Evolutionary conservation across 2,797 vertebrate species (phyloP).

Genomic region (Xerus rutilus): DNA sequence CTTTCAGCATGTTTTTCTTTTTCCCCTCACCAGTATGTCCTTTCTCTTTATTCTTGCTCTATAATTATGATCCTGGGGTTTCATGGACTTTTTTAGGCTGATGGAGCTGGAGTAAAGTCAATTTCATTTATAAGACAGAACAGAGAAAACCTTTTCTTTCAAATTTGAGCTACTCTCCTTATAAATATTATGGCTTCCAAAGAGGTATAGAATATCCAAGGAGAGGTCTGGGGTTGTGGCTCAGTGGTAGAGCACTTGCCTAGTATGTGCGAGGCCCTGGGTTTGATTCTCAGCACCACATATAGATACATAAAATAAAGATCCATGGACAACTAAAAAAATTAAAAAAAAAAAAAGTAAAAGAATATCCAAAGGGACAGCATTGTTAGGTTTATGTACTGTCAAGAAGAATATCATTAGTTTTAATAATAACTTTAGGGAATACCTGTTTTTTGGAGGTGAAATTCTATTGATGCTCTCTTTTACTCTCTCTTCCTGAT

Average conservation of each 20-base stretch:
- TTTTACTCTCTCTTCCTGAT: neutral
- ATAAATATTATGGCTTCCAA: neutral
- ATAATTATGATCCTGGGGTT: neutral
- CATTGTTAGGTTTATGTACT: neutral
- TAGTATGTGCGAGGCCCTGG: too few species aligned
- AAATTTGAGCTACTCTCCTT: neutral
- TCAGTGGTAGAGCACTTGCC: too few species aligned
- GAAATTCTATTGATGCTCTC: neutral
- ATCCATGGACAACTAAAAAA: too few species aligned
- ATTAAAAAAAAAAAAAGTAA: too few species aligned
- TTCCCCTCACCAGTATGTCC: neutral
- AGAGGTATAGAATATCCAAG: neutral
- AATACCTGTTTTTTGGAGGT: neutral
- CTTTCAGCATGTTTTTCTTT: neutral
- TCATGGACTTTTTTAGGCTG: neutral
- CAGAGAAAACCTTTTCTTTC: neutral
- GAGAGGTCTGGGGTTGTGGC: neutral
- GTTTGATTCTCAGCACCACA: too few species aligned
- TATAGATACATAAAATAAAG: too few species aligned
- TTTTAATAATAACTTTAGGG: neutral
- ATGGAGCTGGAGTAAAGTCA: neutral
- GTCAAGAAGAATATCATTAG: neutral
- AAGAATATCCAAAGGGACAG: neutral
- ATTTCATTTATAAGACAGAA: conserved; percentile 2
- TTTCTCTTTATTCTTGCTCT: neutral